Percentiles rank a stretch among this genome's conserved stretches.
Evolutionary conservation across 2,797 vertebrate species (phyloP).

Genomic region (Arremon brunneinucha): DNA sequence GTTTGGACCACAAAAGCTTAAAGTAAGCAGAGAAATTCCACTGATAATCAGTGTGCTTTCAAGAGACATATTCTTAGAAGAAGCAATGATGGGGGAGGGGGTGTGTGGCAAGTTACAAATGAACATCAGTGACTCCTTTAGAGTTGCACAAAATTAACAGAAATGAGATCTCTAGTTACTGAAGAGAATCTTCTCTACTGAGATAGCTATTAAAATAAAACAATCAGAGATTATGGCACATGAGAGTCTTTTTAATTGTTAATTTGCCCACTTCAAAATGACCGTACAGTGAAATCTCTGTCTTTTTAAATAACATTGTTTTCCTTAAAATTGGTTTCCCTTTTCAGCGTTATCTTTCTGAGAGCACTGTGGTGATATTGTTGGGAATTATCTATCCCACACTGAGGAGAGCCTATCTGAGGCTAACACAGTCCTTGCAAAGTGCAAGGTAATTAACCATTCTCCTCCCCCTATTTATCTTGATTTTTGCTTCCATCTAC

Average conservation of each 20-base stretch:
- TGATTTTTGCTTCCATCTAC: conserved; percentile 59
- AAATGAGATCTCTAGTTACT: conserved; percentile 71
- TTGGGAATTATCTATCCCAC: conserved; percentile 50
- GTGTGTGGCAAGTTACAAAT: conserved; percentile 3
- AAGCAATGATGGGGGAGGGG: background rate
- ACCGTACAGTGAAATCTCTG: conserved; percentile 46
- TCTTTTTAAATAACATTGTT: conserved; percentile 44
- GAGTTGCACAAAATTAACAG: conserved; percentile 71
- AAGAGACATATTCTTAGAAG: conserved; percentile 52
- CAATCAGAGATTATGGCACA: conserved; percentile 63
- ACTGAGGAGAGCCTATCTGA: conserved; percentile 46
- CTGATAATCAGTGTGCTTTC: conserved; percentile 59
- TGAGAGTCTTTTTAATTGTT: conserved; percentile 70
- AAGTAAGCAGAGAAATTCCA: conserved; percentile 54
- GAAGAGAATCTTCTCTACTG: conserved; percentile 63
- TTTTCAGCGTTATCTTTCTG: conserved; percentile 36
- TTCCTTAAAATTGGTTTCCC: conserved; percentile 54
- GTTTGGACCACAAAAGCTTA: conserved; percentile 50
- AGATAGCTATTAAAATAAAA: conserved; percentile 72
- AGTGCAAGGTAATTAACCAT: conserved; percentile 47
- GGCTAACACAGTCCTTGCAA: conserved; percentile 50
- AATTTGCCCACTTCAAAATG: conserved; percentile 69
- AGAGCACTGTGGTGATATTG: conserved; percentile 20
- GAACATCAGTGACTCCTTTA: conserved; percentile 49
- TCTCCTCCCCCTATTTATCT: conserved; percentile 61